Conservation (phyloP, 2,113 vertebrate species). For the Meles meles region DNA sequence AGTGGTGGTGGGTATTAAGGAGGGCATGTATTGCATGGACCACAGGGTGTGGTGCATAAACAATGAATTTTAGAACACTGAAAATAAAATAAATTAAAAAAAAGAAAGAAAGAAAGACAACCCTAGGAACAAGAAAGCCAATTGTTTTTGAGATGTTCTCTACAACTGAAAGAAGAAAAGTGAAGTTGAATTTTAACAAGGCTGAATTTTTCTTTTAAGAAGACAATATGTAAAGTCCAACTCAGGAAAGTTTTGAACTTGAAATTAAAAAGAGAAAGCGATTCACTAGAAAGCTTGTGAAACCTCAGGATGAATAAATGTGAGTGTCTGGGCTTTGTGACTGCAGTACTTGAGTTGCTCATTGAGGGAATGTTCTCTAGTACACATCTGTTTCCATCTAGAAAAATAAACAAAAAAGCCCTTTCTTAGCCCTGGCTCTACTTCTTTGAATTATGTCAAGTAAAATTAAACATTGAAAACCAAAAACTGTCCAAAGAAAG, state of each 20-base stretch:
- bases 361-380: conserved; percentile 15
- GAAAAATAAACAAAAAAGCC: conserved; percentile 64
- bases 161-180: conserved; percentile 3
- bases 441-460: conserved; percentile 68
- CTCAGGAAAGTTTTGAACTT: conserved; percentile 22
- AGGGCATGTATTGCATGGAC: too few species aligned
- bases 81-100: too few species aligned
- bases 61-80: too few species aligned
- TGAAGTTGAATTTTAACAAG: conserved; percentile 20
- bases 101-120: not conserved
- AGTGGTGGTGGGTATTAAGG: too few species aligned
- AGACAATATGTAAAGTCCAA: not conserved
- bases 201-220: not conserved
- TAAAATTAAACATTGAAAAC: conserved; percentile 51
- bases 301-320: not conserved
- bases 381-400: conserved; percentile 62
- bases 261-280: not conserved
- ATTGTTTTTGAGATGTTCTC: not conserved
- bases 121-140: not conserved
- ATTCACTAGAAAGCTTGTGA: not conserved
- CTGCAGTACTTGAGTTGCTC: not conserved
- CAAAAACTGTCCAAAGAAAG: conserved; percentile 52
- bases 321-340: not conserved
- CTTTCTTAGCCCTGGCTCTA: conserved; percentile 36
- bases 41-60: too few species aligned